phyloP scores from a whole-genome alignment of 2,888 invertebrate genomes.

The Scaptomyza cyrtandrae region DNA sequence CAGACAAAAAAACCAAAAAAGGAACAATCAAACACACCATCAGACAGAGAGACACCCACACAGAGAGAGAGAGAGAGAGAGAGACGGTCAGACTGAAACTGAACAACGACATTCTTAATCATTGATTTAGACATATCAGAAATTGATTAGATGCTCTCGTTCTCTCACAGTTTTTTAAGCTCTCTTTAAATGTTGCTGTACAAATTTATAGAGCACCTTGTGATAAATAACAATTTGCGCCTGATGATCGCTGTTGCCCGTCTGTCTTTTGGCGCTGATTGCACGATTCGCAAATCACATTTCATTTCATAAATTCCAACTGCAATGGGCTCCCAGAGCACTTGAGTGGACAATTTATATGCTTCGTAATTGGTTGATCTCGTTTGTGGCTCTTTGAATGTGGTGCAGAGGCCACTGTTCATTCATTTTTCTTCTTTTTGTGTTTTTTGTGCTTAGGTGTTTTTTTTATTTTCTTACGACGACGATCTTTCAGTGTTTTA shows the following conservation, averaged over 20 bases:
- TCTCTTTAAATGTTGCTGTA: constrained; percentile 23
- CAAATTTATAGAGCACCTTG: constrained; percentile 65
- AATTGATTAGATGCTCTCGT: constrained; percentile 75
- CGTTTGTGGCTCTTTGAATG: background rate
- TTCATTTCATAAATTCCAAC: constrained; percentile 70
- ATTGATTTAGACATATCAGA: constrained; percentile 80
- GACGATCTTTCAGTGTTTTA: constrained; percentile 80
- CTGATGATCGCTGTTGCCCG: constrained; percentile 61
- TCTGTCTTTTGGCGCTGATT: constrained; percentile 58
- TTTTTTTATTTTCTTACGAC: constrained; percentile 14
- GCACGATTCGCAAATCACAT: constrained; percentile 71
- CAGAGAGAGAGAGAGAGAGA: constrained; percentile 8
- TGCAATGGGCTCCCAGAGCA: constrained; percentile 61
- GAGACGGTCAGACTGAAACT: constrained; percentile 1
- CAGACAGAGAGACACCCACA: constrained; percentile 12
- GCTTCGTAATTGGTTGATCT: constrained; percentile 65
- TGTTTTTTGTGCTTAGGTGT: background rate
- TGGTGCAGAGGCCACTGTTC: background rate
- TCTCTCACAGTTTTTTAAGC: background rate
- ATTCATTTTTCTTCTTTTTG: background rate
- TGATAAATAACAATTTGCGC: constrained; percentile 79
- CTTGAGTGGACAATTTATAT: constrained; percentile 69
- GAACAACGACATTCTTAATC: constrained; percentile 71
- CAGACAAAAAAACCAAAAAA: constrained; percentile 10
- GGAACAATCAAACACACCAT: constrained; percentile 4